Evolutionary conservation across 2,888 invertebrate species (phyloP).

Genomic region (Deroplatys truncata): DNA sequence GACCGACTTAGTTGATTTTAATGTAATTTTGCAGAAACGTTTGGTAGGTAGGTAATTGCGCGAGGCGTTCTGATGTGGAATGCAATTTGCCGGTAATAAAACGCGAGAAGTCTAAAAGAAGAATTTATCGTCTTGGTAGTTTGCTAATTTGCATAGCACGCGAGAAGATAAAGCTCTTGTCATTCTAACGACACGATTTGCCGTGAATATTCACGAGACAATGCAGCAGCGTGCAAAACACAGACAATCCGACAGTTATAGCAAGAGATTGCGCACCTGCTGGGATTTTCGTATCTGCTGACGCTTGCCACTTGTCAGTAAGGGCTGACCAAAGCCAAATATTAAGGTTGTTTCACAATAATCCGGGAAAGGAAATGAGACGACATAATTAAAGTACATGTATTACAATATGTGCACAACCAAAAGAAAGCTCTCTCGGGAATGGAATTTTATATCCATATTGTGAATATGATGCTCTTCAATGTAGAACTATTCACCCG

Average conservation of each 20-base stretch:
- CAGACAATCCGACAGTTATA: background rate
- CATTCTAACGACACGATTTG: background rate
- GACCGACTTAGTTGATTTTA: too few relatives aligned
- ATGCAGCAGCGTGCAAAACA: background rate
- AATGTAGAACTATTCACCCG: too few relatives aligned
- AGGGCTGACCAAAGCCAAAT: background rate
- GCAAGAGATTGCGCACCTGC: background rate
- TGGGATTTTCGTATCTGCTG: background rate
- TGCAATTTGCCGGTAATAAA: background rate
- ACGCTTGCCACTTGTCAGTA: background rate
- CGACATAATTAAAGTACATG: too few relatives aligned
- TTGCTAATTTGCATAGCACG: background rate
- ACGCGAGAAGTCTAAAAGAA: background rate
- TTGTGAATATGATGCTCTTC: too few relatives aligned
- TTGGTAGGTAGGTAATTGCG: too few relatives aligned
- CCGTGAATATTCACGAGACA: background rate
- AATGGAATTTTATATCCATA: too few relatives aligned
- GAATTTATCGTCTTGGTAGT: background rate
- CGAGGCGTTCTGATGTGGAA: background rate
- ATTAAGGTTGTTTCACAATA: background rate
- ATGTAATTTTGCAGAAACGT: too few relatives aligned
- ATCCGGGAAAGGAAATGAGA: too few relatives aligned
- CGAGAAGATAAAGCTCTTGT: background rate
- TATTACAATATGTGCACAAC: too few relatives aligned
- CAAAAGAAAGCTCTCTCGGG: too few relatives aligned